These are phyloP conservation scores for Gymnoscopelus microlampas DNA, from an alignment of 2,797 vertebrate genomes.

Conservation along the genomic window DNA sequence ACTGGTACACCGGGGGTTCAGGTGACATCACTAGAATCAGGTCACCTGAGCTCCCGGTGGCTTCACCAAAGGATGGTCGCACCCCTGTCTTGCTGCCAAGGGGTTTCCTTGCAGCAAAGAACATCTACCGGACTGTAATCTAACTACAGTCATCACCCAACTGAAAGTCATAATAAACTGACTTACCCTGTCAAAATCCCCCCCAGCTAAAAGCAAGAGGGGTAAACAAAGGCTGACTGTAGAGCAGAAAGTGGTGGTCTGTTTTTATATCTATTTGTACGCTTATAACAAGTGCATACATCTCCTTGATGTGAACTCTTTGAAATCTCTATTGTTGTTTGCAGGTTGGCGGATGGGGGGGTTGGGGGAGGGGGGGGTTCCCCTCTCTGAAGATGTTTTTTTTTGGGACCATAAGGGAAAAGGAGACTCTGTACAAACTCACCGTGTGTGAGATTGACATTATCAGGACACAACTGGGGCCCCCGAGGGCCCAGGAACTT, in stretches of 20 bases:
- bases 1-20: conserved; percentile 26
- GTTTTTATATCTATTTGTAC: conserved; percentile 61
- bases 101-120: conserved; percentile 42
- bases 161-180: conserved; percentile 6
- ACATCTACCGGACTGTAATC: conserved; percentile 12
- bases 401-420: too few species aligned
- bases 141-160: conserved; percentile 20
- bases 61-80: conserved; percentile 78
- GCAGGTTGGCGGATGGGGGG: conserved; percentile 26
- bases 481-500: conserved; percentile 19
- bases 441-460: conserved; percentile 15
- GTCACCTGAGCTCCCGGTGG: conserved; percentile 56
- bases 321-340: conserved; percentile 34
- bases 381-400: neutral
- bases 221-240: conserved; percentile 13
- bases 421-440: conserved; percentile 28
- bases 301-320: conserved; percentile 55
- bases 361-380: neutral
- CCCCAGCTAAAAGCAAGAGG: conserved; percentile 4
- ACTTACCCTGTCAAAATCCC: conserved; percentile 16
- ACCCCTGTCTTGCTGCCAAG: conserved; percentile 18
- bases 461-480: conserved; percentile 35
- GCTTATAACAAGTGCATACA: conserved; percentile 46
- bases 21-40: conserved; percentile 13
- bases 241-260: conserved; percentile 26